Percentiles rank a stretch among this genome's conserved stretches.
These are phyloP conservation scores for Laticauda laticaudata DNA, from an alignment of 2,113 vertebrate genomes.

Conservation along the genomic window DNA sequence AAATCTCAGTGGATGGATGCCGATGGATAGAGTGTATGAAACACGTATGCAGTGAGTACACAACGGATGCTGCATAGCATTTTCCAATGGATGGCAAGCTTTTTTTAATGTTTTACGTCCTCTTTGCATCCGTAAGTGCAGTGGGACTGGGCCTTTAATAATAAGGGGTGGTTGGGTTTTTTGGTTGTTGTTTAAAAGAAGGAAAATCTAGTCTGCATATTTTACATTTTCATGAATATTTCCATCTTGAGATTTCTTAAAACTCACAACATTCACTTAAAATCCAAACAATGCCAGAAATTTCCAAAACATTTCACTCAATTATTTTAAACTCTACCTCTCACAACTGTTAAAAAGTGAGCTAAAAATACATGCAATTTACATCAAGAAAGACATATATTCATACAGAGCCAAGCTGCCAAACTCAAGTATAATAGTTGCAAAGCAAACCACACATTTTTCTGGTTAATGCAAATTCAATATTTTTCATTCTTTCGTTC, in stretches of 20 bases:
- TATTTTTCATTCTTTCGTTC: conserved; percentile 51
- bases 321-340: neutral
- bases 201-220: neutral
- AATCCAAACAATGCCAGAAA: neutral
- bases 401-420: conserved; percentile 16
- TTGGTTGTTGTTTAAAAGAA: neutral
- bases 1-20: too few relatives aligned
- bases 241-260: neutral
- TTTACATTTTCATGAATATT: neutral
- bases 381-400: conserved; percentile 24
- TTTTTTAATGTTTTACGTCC: too few relatives aligned
- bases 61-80: too few relatives aligned
- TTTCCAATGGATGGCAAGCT: too few relatives aligned
- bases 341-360: neutral
- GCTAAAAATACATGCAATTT: conserved; percentile 21
- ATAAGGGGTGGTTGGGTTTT: neutral
- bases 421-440: conserved; percentile 42
- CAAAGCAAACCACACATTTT: conserved; percentile 45
- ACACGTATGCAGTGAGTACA: too few relatives aligned
- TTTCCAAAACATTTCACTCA: neutral
- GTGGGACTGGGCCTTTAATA: neutral
- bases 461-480: conserved; percentile 37
- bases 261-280: neutral
- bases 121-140: too few relatives aligned
- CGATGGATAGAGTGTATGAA: too few relatives aligned